Evolutionary conservation across 2,113 vertebrate genomes (phyloP), one percentile per base, ranked within the genome.

Genomic region (Neotoma lepida): DNA sequence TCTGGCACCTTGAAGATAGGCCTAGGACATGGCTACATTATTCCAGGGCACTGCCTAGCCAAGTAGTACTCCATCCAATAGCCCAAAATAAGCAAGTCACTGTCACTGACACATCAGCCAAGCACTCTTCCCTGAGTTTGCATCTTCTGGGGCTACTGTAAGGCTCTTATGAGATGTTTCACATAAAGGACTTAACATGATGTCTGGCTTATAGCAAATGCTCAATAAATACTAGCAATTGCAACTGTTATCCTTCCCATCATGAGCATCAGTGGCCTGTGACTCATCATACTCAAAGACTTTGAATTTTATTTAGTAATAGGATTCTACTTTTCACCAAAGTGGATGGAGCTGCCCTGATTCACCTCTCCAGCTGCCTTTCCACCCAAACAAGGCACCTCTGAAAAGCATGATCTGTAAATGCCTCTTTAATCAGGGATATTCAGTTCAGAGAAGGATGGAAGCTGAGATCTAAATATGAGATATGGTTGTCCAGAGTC

Each of bases 351-450:
- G 26, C 2, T 24, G 84, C 7, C 76, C 84, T 74, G 4, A 39
- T 86, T 46, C 70, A 80, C 15, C 8, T 28, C 63, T 39, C 24
- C 0, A 87, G 51, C 13, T 20, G 54, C 41, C 54, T 88, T 41
- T 30, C 22, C 8, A 7, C 13, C 54, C 24, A 22, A 30, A 56
- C 64, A 70, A 86, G 30, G 14, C n/a, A n/a, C n/a, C n/a, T n/a
- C n/a, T n/a, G n/a, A n/a, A n/a, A n/a, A n/a, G n/a, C n/a, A n/a
- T n/a, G n/a, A n/a, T n/a, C n/a, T n/a, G n/a, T n/a, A n/a, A n/a
- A n/a, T n/a, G n/a, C 20, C 13, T 78, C 88, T 93, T 58, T 86
- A 86, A 88, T 95, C 63, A 88, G 86, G 82, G 12, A 68, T 8
- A 35, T 88, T 76, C 77, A 49, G 7, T 17, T 68, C 64, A 73